Base-by-base conservation (phyloP, 1,140 invertebrate genomes). In the Drosophila ficusphila region DNA sequence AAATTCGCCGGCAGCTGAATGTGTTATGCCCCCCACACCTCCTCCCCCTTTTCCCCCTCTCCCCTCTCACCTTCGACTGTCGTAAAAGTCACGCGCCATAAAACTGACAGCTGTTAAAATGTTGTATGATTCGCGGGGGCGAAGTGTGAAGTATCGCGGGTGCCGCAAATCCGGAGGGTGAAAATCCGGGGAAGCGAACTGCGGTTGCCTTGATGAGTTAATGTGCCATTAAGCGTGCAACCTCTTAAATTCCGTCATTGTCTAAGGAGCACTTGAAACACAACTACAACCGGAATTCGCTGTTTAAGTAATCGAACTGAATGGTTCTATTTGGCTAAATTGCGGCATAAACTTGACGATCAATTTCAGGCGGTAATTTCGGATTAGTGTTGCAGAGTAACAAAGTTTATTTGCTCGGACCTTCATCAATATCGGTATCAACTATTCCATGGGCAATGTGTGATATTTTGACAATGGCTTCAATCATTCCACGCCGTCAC, bases 21-120 rank as follows among this genome's bases (percentile, higher is more conserved):
- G n/a, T 38, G 36, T 18, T 34, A n/a, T 8, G 23, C 11, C 34
- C 23, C 29, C 25, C 16, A 31, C 14, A 48, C 14, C 23, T n/a
- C n/a, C n/a, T 31, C n/a, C 4, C 12, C 8, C 47, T 2, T 19
- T 8, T 0, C 0, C 11, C 14, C 4, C 7, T 1, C 0, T 9
- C 16, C 18, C 18, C 12, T 11, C n/a, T 19, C 41, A 31, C 47
- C 49, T 36, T 39, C 42, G 49, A 82, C 81, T 85, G 79, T 85
- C 79, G 79, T 85, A 85, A 85, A 85, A 85, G 79, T 86, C 79
- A 86, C 79, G 79, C 79, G 69, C 79, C 81, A 85, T 85, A 86
- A 85, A 86, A 85, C 79, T 85, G 79, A 85, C 79, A 85, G 79
- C 79, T 85, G 79, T 79, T 85, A 85, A 85, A 85, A 85, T 86